These are phyloP conservation scores for Andinoacara biseriatus DNA, from an alignment of 2,113 vertebrate genomes.

Conservation along the genomic window DNA sequence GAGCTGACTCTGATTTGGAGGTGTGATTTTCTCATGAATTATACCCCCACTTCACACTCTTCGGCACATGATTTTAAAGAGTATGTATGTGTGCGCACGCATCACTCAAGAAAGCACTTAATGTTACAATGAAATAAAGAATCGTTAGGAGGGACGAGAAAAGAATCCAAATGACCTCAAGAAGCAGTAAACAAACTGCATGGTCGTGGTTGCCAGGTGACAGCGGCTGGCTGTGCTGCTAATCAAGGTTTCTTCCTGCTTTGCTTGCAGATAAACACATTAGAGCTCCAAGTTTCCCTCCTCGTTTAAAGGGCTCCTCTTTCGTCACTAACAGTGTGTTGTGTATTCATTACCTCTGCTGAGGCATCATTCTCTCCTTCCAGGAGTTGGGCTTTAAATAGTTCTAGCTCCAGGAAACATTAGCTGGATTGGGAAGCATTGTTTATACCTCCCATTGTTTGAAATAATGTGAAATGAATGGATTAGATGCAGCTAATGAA, in stretches of 20 bases:
- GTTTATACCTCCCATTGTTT: conserved; percentile 35
- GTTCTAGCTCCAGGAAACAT: conserved; percentile 17
- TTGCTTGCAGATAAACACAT: neutral
- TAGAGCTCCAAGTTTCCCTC: neutral
- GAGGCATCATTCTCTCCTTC: neutral
- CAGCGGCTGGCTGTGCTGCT: neutral
- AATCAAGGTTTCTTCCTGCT: neutral
- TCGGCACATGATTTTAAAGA: neutral
- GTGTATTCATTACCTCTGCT: neutral
- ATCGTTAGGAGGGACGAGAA: neutral
- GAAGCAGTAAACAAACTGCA: neutral
- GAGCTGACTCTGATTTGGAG: neutral
- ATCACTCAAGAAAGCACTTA: neutral
- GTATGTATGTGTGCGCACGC: neutral
- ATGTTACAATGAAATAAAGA: neutral
- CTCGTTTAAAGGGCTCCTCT: neutral
- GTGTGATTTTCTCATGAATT: neutral
- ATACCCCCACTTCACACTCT: neutral
- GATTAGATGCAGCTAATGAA: conserved; percentile 46
- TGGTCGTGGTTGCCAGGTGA: conserved; percentile 22
- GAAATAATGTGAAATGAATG: conserved; percentile 45
- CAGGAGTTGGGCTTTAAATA: conserved; percentile 20
- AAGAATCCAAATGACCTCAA: neutral
- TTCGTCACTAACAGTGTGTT: neutral
- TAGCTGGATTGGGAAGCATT: neutral